Conservation (phyloP, 1,140 invertebrate species). For the Zeugodacus cucurbitae region DNA sequence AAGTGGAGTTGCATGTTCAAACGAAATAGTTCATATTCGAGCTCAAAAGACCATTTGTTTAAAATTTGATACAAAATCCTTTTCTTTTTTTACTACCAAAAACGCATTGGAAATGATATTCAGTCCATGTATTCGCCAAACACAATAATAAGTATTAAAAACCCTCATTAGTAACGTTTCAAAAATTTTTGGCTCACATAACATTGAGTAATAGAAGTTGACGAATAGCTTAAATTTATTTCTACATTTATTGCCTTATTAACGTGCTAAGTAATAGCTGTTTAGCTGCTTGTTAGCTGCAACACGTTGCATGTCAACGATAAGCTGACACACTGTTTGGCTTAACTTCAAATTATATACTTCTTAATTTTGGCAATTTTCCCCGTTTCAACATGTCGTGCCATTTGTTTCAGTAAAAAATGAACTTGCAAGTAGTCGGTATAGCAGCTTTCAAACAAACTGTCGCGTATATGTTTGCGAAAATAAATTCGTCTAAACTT, state of each 20-base stretch:
- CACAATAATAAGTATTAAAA: too few species aligned
- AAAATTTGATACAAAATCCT: too few species aligned
- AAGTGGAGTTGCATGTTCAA: too few species aligned
- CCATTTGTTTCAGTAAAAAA: background rate
- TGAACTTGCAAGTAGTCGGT: background rate
- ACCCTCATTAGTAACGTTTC: too few species aligned
- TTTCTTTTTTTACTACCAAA: too few species aligned
- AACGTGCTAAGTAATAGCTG: background rate
- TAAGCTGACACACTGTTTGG: background rate
- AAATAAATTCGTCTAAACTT: background rate
- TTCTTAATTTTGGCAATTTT: background rate
- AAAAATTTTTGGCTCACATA: background rate
- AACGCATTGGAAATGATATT: too few species aligned
- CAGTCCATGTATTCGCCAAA: too few species aligned
- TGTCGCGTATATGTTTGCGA: background rate
- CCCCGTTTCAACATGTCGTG: background rate
- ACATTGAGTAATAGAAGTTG: background rate
- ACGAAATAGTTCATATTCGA: too few species aligned
- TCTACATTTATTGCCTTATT: background rate
- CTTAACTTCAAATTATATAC: background rate
- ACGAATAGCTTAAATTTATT: background rate
- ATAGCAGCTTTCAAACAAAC: background rate
- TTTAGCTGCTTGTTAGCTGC: background rate
- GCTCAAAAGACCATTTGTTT: too few species aligned
- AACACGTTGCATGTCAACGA: background rate